Evolutionary conservation across 2,888 invertebrate species (phyloP).

Genomic region (Eremobia ochroleuca): DNA sequence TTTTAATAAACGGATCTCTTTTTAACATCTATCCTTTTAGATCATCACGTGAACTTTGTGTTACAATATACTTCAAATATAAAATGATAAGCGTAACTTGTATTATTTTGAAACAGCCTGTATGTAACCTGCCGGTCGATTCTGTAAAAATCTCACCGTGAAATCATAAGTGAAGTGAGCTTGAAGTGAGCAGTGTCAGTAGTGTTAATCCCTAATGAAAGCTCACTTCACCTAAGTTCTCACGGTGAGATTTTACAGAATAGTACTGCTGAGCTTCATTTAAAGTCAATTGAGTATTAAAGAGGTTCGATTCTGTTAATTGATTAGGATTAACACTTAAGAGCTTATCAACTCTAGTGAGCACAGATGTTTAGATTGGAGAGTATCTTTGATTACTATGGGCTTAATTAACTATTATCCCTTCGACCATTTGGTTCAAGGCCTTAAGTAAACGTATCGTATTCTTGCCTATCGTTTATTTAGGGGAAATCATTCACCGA

Average conservation of each 20-base stretch:
- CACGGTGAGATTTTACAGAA: too few species aligned
- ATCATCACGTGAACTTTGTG: neutral
- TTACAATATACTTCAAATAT: neutral
- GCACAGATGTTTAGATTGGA: neutral
- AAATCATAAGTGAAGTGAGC: too few species aligned
- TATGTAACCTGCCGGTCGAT: neutral
- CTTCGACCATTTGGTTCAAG: neutral
- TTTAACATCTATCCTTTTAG: neutral
- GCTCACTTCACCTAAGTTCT: too few species aligned
- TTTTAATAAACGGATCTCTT: neutral
- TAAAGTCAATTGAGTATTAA: constrained; percentile 1
- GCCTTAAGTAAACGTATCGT: too few species aligned
- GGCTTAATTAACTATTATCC: neutral
- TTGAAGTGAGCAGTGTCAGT: too few species aligned
- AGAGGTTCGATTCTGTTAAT: constrained; percentile 8
- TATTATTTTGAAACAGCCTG: neutral
- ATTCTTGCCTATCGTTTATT: neutral
- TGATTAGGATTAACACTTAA: constrained; percentile 7
- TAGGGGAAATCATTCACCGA: neutral
- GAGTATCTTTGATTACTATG: neutral
- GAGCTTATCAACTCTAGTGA: constrained; percentile 15
- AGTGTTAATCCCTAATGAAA: too few species aligned
- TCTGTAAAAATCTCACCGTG: too few species aligned
- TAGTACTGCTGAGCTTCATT: neutral
- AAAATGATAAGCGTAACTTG: neutral